Conservation (phyloP, 2,797 vertebrate species). For the Margarornis squamiger region DNA sequence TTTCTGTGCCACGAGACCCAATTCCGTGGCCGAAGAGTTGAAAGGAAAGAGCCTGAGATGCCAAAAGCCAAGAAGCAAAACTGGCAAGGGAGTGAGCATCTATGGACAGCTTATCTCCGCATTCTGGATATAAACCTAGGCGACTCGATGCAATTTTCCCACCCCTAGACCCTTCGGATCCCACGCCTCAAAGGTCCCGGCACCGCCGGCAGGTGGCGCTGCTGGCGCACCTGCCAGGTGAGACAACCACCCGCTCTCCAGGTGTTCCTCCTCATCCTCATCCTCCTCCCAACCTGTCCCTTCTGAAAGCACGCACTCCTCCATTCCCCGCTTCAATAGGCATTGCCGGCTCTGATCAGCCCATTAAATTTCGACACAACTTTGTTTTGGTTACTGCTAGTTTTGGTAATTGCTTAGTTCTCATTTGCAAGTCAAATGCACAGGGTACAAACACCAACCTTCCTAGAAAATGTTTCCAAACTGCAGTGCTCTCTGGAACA, state of each 20-base stretch:
- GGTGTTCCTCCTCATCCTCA: neutral
- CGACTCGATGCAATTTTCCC: neutral
- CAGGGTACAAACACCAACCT: neutral
- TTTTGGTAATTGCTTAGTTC: neutral
- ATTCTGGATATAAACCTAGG: neutral
- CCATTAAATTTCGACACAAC: neutral
- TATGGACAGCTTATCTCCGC: neutral
- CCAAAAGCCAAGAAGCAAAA: neutral
- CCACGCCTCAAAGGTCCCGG: rapidly evolving
- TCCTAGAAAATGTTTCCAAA: neutral
- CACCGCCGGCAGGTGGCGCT: neutral
- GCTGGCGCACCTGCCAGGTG: rapidly evolving
- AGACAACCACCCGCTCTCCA: rapidly evolving
- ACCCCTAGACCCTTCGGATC: rapidly evolving
- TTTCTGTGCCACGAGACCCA: neutral
- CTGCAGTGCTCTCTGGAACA: neutral
- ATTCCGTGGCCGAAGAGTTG: neutral
- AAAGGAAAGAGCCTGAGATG: neutral
- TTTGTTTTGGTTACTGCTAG: neutral
- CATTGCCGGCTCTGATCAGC: neutral
- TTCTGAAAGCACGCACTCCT: neutral
- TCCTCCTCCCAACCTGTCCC: neutral
- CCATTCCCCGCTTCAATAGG: neutral
- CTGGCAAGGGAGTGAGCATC: neutral
- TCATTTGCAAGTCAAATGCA: neutral